A percentile compares a stretch with the other conserved stretches of the same genome.
Evolutionary conservation across 2,888 invertebrate genomes (phyloP).

Genomic region (Uropetala carovei): DNA sequence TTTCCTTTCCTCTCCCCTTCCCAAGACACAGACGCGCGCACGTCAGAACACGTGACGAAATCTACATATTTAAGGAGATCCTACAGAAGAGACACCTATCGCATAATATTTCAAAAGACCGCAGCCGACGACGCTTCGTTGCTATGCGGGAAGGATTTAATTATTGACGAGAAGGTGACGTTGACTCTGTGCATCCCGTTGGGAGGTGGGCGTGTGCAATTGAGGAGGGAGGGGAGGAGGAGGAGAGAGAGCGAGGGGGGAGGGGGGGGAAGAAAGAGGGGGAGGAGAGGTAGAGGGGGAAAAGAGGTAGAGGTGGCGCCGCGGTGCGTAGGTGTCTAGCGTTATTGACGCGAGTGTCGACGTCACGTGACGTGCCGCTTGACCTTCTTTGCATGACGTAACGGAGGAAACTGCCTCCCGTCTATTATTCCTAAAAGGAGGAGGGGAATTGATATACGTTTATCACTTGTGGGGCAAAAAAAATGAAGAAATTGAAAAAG

Average conservation of each 20-base stretch:
- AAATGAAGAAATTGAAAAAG: too few species aligned
- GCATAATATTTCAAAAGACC: background rate
- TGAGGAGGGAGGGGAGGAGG: background rate
- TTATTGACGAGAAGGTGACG: background rate
- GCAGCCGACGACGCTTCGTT: background rate
- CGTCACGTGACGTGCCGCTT: slow-evolving; percentile 11
- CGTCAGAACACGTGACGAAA: too few species aligned
- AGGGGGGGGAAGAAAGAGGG: too few species aligned
- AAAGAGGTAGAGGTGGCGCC: background rate
- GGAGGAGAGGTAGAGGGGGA: background rate
- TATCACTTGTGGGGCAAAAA: background rate
- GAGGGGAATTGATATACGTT: background rate
- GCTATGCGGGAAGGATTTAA: background rate
- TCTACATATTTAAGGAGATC: too few species aligned
- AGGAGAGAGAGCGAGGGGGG: background rate
- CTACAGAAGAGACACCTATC: too few species aligned
- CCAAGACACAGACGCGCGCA: too few species aligned
- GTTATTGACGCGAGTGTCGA: slow-evolving; percentile 16
- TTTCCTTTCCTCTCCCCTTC: too few species aligned
- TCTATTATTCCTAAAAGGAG: background rate
- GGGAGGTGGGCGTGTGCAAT: background rate
- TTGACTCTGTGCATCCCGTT: background rate
- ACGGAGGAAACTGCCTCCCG: background rate
- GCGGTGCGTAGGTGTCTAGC: slow-evolving; percentile 23
- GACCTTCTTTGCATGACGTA: slow-evolving; percentile 35